These are phyloP conservation scores for Cottus gobio DNA, from an alignment of 2,113 vertebrate genomes.

Conservation along the genomic window DNA sequence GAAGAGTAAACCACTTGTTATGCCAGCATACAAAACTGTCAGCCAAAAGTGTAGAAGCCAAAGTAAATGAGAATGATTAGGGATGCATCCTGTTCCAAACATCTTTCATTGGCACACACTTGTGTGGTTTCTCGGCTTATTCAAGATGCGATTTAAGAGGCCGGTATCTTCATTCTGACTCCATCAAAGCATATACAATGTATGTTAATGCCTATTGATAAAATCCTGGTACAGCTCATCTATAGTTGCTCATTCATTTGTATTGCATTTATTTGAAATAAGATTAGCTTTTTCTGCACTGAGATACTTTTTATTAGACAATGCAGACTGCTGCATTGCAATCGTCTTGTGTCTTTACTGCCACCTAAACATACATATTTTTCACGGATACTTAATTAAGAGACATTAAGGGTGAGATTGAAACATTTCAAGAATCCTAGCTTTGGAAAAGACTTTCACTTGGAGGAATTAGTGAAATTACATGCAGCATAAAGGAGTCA, in stretches of 20 bases:
- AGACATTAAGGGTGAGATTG: slow-evolving; percentile 44
- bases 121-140: slow-evolving; percentile 64
- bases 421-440: slow-evolving; percentile 43
- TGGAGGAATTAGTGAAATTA: slow-evolving; percentile 74
- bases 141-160: slow-evolving; percentile 59
- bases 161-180: slow-evolving; percentile 48
- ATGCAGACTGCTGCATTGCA: slow-evolving; percentile 38
- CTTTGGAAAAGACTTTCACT: slow-evolving; percentile 67
- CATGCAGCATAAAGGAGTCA: slow-evolving; percentile 78
- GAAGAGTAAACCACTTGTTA: slow-evolving; percentile 75
- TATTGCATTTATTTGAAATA: slow-evolving; percentile 53
- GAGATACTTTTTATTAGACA: slow-evolving; percentile 56
- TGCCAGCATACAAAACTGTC: slow-evolving; percentile 64
- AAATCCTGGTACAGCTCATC: slow-evolving; percentile 34
- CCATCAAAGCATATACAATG: slow-evolving; percentile 61
- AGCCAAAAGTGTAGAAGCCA: slow-evolving; percentile 73
- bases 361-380: slow-evolving; percentile 56
- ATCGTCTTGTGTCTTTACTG: slow-evolving; percentile 43
- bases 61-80: slow-evolving; percentile 73
- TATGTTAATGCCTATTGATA: slow-evolving; percentile 53
- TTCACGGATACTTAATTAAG: slow-evolving; percentile 44
- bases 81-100: slow-evolving; percentile 69
- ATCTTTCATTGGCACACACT: slow-evolving; percentile 64
- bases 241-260: slow-evolving; percentile 55
- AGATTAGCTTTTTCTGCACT: slow-evolving; percentile 36